Base-by-base conservation (phyloP, 2,797 vertebrate genomes). In the Chloroceryle inda region DNA sequence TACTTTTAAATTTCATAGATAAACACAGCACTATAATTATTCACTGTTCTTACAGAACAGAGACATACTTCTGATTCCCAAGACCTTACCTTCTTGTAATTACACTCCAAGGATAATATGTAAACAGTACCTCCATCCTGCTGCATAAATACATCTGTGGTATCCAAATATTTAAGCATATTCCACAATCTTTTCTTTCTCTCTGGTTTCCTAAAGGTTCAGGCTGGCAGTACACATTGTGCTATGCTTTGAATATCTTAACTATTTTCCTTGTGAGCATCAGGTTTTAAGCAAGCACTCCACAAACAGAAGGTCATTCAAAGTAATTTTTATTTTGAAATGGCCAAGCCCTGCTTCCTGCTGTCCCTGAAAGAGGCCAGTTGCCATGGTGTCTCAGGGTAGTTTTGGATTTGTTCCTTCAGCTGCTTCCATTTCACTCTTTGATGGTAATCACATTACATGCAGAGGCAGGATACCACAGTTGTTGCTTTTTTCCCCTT, bases 141-240 rank as follows among this genome's bases (percentile, higher is more conserved):
- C 83, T 92, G 94, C 97, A 97, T 96, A 98, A 97, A 98, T 89
- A 83, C 97, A 97, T 64, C 97, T 98, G 77, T 96, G 96, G 82
- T 96, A 98, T 37, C 98, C 98, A 95, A 98, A 94, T 96, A 94
- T 81, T 94, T 98, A 69, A 98, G 97, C 98, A 98, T 98, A 94
- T 91, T 94, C 95, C 72, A 93, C 89, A 68, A 67, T 33, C 56
- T 85, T 78, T 92, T 75, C 71, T 76, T 73, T n/a, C 62, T 88
- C 73, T 89, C 29, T 67, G 67, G 56, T 27, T 94, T 73, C 63
- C 69, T 74, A 19, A 38, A 53, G 74, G 62, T 89, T 88, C 92
- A 74, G 85, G 49, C 66, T 94, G 58, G 77, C 62, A 69, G 58
- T 0, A 0, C 45, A 38, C 4, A 1, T 33, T 59, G 53, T 17